These are phyloP conservation scores for Meloe dianella DNA, from an alignment of 2,888 invertebrate genomes.

Conservation along the genomic window DNA sequence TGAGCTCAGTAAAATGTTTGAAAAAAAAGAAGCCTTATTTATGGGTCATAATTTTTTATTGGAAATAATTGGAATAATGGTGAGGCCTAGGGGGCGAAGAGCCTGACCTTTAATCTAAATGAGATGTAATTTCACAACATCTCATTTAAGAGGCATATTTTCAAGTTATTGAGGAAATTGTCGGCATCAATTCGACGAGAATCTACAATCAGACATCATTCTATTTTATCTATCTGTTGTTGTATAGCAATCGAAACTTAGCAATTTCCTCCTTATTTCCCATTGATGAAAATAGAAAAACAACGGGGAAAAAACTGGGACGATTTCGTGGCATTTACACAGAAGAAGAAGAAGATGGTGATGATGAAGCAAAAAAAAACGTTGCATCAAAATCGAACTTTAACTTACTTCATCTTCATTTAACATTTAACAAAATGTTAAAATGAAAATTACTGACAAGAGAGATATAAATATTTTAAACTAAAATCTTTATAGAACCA, in stretches of 20 bases:
- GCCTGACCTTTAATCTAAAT: background rate
- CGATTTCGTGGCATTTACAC: background rate
- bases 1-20: too few species aligned
- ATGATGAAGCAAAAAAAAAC: too few species aligned
- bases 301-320: too few species aligned
- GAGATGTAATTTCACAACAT: background rate
- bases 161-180: too few species aligned
- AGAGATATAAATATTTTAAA: background rate
- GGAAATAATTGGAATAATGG: background rate
- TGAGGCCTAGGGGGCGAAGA: too few species aligned
- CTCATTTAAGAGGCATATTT: background rate
- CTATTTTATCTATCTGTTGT: too few species aligned
- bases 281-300: too few species aligned
- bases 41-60: background rate
- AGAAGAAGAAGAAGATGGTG: too few species aligned
- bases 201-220: too few species aligned
- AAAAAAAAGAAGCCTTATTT: background rate
- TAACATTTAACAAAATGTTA: slow-evolving; percentile 30
- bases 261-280: too few species aligned
- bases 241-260: too few species aligned
- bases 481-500: background rate
- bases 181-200: too few species aligned
- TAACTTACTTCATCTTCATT: background rate
- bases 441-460: slow-evolving; percentile 18
- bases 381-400: background rate